Evolutionary conservation across 2,888 invertebrate genomes (phyloP).

Genomic region (Ephialtes manifestator): DNA sequence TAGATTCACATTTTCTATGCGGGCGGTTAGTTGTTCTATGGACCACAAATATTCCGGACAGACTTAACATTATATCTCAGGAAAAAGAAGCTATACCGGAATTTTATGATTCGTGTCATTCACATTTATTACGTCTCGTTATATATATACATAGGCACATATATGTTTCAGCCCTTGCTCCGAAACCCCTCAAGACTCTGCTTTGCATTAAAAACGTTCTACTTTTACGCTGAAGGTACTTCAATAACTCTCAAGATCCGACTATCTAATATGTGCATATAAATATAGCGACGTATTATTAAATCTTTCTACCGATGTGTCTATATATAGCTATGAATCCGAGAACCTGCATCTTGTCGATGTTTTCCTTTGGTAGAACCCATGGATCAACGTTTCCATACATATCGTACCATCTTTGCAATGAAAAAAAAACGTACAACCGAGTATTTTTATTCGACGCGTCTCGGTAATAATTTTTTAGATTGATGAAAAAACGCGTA

Average conservation of each 20-base stretch:
- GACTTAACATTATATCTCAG: no score
- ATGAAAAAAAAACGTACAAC: neutral
- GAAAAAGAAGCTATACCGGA: neutral
- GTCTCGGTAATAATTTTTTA: conserved; percentile 37
- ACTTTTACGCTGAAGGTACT: no score
- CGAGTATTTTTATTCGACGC: conserved; percentile 5
- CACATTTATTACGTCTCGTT: neutral
- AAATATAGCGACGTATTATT: neutral
- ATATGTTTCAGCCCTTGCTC: neutral
- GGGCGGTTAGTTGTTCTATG: no score
- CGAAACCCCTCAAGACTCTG: neutral
- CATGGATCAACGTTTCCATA: neutral
- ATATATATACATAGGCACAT: no score
- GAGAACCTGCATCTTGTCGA: neutral
- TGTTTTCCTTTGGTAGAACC: neutral
- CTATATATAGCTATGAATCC: neutral
- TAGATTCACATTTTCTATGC: no score
- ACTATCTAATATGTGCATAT: no score
- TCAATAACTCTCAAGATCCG: no score
- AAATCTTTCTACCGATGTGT: no score
- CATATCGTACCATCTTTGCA: neutral
- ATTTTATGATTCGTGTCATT: neutral
- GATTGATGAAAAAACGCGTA: neutral
- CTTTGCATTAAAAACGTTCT: neutral
- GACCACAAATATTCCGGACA: no score